Base-by-base conservation (phyloP, 2,113 vertebrate genomes). In the Psettodes erumei region DNA sequence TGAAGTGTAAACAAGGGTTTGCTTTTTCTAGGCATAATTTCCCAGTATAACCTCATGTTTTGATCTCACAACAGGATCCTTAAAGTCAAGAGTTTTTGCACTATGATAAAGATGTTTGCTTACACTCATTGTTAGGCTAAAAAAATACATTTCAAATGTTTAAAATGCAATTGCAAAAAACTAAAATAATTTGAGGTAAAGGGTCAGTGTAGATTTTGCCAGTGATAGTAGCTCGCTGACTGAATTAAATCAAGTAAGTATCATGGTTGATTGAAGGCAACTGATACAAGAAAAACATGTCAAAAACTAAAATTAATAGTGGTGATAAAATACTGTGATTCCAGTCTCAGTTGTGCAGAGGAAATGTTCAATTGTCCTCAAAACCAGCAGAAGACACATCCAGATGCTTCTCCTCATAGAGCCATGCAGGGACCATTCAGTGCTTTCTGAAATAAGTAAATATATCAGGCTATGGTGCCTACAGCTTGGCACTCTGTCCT, bases 251-350 rank as follows among this genome's bases (percentile, higher is more conserved):
- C 37, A 74, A 59, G 16, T 47, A 32, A 58, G 40, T 11, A 13
- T 54, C 28, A 71, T 54, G n/a, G n/a, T 28, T 23, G 1, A 28
- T 30, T 40, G 62, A 56, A 77, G 51, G 25, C 42, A 59, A 45
- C 15, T 55, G 27, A 62, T 50, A 72, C 12, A 61, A 71, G 5
- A 27, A 16, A 78, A 79, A 64, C 18, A 35, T 75, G 0, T 25
- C 23, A 54, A 53, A n/a, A 42, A 45, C 72, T 66, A 72, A 65
- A 77, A 68, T 38, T 0, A 68, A 64, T 71, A 37, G 32, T 71
- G 18, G 48, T 51, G 60, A 72, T 62, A 67, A 87, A 91, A 92
- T 88, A 90, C 87, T 90, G 85, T 13, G 32, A 55, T 35, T 71
- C 21, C 21, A 42, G 25, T 65, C 74, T 62, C 19, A 43, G 71